Conservation (phyloP, 2,888 invertebrate species). For the Metalampra italica region DNA sequence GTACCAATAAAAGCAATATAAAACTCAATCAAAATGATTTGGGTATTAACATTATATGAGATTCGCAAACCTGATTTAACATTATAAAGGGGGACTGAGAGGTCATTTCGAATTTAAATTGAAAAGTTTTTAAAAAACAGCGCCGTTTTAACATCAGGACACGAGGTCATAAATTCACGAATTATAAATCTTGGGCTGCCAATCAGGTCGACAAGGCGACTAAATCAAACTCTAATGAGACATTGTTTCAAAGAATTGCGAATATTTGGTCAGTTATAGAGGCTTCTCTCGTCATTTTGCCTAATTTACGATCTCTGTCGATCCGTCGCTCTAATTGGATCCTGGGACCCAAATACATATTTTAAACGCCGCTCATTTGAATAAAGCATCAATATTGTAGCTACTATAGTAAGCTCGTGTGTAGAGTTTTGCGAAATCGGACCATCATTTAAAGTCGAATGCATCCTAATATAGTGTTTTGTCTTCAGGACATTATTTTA, state of each 20-base stretch:
- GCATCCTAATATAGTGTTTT: slow-evolving; percentile 14
- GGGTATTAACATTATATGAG: neutral
- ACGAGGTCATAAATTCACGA: neutral
- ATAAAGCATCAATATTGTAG: slow-evolving; percentile 37
- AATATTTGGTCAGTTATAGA: slow-evolving; percentile 19
- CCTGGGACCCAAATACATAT: slow-evolving; percentile 21
- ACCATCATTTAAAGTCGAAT: slow-evolving; percentile 5
- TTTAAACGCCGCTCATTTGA: slow-evolving; percentile 35
- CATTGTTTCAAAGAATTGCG: slow-evolving; percentile 23
- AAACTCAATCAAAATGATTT: slow-evolving; percentile 6
- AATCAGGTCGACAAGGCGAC: slow-evolving; percentile 11
- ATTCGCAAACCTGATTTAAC: neutral
- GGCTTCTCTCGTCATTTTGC: slow-evolving; percentile 28
- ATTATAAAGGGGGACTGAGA: slow-evolving; percentile 1
- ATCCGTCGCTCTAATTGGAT: slow-evolving; percentile 41
- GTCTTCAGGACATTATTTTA: slow-evolving; percentile 31
- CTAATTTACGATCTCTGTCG: slow-evolving; percentile 45
- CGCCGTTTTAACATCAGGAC: too few species aligned
- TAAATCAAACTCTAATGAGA: slow-evolving; percentile 25
- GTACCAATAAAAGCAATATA: slow-evolving; percentile 8
- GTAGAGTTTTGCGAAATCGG: slow-evolving; percentile 15
- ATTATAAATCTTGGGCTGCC: slow-evolving; percentile 3
- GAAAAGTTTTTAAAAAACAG: too few species aligned
- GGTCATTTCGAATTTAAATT: neutral
- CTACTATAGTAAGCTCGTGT: slow-evolving; percentile 19